A percentile compares a stretch with the other conserved stretches of the same genome.
Conservation (phyloP, 1,140 invertebrate species). For the Pantala flavescens region DNA sequence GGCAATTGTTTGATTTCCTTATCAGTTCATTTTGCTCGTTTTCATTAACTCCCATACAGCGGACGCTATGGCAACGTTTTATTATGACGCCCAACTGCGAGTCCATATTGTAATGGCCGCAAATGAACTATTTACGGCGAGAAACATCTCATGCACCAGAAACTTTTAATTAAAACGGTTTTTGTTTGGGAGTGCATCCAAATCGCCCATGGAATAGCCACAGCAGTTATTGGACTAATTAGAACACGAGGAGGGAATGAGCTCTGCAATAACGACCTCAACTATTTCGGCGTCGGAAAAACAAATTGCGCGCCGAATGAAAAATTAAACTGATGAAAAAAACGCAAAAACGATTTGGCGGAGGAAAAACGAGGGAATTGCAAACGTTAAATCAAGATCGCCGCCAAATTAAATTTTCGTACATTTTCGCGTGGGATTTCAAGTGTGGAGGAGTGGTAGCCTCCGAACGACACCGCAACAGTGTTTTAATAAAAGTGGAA, state of each 20-base stretch:
- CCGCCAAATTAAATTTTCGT: conserved; percentile 1
- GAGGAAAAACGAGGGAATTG: background rate
- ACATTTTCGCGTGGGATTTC: background rate
- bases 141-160: background rate
- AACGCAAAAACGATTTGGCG: background rate
- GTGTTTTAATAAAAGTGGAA: no score
- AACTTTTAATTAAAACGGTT: conserved; percentile 8
- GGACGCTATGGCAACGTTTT: no score
- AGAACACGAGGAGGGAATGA: background rate
- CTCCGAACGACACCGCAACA: no score
- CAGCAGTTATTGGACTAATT: background rate
- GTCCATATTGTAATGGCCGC: background rate
- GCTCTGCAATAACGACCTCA: conserved; percentile 4
- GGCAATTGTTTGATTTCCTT: no score
- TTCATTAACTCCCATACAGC: no score
- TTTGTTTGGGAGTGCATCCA: background rate
- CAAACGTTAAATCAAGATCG: background rate
- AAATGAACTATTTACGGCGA: background rate
- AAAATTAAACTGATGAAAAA: no score
- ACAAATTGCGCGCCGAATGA: background rate
- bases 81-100: background rate
- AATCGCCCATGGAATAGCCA: background rate
- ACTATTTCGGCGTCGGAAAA: background rate
- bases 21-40: no score
- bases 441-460: no score